These are phyloP conservation scores for Benitochromis conjunctus DNA, from an alignment of 2,113 vertebrate species.

Conservation along the genomic window DNA sequence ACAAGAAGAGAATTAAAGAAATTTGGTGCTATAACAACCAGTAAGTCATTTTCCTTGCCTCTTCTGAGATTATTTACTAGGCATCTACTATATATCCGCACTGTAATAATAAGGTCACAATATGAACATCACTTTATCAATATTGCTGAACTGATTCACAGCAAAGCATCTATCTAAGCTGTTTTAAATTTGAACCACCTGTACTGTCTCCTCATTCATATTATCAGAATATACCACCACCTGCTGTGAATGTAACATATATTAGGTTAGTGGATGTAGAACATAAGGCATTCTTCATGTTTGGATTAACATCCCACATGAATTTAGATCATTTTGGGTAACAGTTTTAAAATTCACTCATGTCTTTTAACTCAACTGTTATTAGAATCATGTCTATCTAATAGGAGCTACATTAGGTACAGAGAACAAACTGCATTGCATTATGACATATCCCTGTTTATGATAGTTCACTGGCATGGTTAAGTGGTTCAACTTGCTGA, in stretches of 20 bases:
- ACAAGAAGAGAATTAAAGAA: not conserved
- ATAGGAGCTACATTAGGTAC: not conserved
- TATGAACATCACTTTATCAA: not conserved
- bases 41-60: not conserved
- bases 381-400: not conserved
- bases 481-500: not conserved
- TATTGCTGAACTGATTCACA: not conserved
- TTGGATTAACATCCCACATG: not conserved
- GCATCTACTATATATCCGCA: not conserved
- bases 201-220: slow-evolving; percentile 6
- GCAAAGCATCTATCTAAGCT: slow-evolving; percentile 1
- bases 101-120: not conserved
- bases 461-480: not conserved
- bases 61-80: not conserved
- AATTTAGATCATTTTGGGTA: not conserved
- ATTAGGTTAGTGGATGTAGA: not conserved
- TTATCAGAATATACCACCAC: not conserved
- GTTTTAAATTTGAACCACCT: slow-evolving; percentile 42
- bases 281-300: not conserved
- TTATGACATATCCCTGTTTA: not conserved
- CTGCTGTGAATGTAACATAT: not conserved
- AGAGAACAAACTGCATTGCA: not conserved
- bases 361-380: not conserved
- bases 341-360: not conserved
- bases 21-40: not conserved